phyloP scores from a whole-genome alignment of 2,888 invertebrate species.

The Stenchaetothrips biformis region DNA sequence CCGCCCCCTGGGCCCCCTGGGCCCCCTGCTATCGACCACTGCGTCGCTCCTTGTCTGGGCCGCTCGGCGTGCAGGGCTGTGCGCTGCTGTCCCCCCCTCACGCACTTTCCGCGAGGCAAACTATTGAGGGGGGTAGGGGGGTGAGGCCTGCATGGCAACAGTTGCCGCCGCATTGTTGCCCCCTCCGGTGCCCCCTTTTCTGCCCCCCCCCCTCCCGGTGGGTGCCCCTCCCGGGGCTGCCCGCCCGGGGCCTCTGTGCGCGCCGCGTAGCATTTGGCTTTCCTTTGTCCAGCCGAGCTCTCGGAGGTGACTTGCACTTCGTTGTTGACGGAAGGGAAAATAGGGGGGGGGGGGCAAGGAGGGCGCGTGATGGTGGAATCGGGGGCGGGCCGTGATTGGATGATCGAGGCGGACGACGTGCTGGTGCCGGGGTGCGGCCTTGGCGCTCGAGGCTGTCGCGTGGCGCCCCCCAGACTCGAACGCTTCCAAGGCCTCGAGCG shows the following conservation, averaged over 20 bases:
- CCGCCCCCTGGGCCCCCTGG: not conserved
- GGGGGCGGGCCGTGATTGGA: not conserved
- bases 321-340: not conserved
- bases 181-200: not conserved
- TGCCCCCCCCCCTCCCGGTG: not conserved
- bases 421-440: not conserved
- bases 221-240: not conserved
- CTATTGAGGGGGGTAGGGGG: not conserved
- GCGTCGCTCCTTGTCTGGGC: not conserved
- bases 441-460: not conserved
- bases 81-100: not conserved
- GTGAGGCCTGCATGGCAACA: not conserved
- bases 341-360: not conserved
- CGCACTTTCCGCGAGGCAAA: not conserved
- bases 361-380: not conserved
- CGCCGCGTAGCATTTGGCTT: not conserved
- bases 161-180: not conserved
- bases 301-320: not conserved
- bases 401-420: not conserved
- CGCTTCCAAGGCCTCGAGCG: too few species aligned
- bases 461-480: too few species aligned
- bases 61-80: not conserved
- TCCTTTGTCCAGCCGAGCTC: not conserved
- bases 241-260: not conserved
- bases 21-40: not conserved